Evolutionary conservation across 2,888 invertebrate genomes (phyloP).

Genomic region (Acronicta alni): DNA sequence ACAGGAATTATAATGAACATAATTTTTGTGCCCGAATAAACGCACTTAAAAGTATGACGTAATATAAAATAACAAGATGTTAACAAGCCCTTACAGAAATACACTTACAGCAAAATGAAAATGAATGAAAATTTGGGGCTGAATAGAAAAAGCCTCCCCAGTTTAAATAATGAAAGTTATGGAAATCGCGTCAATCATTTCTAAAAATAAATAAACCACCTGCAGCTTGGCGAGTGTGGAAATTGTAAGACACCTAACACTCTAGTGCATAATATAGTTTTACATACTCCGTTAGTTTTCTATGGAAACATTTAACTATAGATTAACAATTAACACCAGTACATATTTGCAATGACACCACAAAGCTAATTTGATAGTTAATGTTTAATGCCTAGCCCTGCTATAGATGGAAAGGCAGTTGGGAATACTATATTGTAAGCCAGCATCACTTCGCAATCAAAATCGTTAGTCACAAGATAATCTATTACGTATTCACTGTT

Average conservation of each 20-base stretch:
- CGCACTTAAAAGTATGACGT: slow-evolving; percentile 62
- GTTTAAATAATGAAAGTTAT: slow-evolving; percentile 41
- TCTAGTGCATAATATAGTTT: slow-evolving; percentile 54
- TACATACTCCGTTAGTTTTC: slow-evolving; percentile 38
- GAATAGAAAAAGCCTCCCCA: slow-evolving; percentile 47
- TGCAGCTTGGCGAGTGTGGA: slow-evolving; percentile 50
- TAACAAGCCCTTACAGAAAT: slow-evolving; percentile 66
- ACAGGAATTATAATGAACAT: slow-evolving; percentile 56
- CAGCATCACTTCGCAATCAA: slow-evolving; percentile 18
- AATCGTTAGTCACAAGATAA: slow-evolving; percentile 1
- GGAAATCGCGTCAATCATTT: slow-evolving; percentile 49
- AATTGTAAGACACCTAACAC: slow-evolving; percentile 48
- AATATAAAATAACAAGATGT: slow-evolving; percentile 66
- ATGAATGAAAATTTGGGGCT: slow-evolving; percentile 49
- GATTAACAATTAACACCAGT: slow-evolving; percentile 46
- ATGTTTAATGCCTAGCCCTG: slow-evolving; percentile 51
- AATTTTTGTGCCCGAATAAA: slow-evolving; percentile 68
- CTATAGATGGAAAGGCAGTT: slow-evolving; percentile 42
- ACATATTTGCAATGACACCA: slow-evolving; percentile 42
- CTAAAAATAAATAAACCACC: slow-evolving; percentile 52
- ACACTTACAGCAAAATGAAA: slow-evolving; percentile 60
- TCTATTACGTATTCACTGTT: not conserved
- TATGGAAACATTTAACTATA: slow-evolving; percentile 52
- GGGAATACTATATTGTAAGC: slow-evolving; percentile 21
- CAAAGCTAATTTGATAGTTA: slow-evolving; percentile 47